These are phyloP conservation scores for Kradibia gibbosae DNA, from an alignment of 1,140 invertebrate genomes.

Conservation along the genomic window DNA sequence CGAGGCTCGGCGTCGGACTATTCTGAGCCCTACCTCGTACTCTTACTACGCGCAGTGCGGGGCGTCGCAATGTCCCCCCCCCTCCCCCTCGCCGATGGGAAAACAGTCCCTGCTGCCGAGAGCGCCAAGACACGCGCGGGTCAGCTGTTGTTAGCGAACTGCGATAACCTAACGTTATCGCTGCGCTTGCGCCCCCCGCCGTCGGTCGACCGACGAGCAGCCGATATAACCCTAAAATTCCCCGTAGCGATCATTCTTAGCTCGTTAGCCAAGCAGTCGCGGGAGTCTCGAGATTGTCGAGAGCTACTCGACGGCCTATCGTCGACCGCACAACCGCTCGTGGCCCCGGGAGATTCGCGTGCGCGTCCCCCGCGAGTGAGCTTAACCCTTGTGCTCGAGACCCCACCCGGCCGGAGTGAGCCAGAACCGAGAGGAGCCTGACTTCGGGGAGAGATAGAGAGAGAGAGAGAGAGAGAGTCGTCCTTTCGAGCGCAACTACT, in stretches of 20 bases:
- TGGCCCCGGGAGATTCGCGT: not conserved
- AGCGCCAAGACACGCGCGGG: constrained; percentile 55
- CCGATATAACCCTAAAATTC: constrained; percentile 53
- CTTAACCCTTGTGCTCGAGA: not conserved
- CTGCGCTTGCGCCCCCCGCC: constrained; percentile 44
- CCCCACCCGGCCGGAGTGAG: too few species aligned
- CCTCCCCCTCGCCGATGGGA: not conserved
- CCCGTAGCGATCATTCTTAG: not conserved
- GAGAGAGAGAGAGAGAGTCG: not conserved
- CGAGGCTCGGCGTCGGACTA: too few species aligned
- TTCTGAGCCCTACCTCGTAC: too few species aligned
- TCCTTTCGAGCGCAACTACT: not conserved
- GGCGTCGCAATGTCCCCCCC: too few species aligned
- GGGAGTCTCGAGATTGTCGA: not conserved
- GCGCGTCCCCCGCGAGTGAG: not conserved
- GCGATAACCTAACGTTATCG: constrained; percentile 64
- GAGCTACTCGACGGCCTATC: not conserved
- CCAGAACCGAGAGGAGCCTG: not conserved
- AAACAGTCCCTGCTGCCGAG: not conserved
- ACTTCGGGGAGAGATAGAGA: not conserved
- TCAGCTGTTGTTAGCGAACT: constrained; percentile 60
- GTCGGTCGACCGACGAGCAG: not conserved
- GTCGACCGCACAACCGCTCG: not conserved
- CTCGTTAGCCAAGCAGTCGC: not conserved
- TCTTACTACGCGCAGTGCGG: too few species aligned